Evolutionary conservation across 2,888 invertebrate species (phyloP), one percentile per base, ranked within the genome.

Genomic region (Sialis lutaria): DNA sequence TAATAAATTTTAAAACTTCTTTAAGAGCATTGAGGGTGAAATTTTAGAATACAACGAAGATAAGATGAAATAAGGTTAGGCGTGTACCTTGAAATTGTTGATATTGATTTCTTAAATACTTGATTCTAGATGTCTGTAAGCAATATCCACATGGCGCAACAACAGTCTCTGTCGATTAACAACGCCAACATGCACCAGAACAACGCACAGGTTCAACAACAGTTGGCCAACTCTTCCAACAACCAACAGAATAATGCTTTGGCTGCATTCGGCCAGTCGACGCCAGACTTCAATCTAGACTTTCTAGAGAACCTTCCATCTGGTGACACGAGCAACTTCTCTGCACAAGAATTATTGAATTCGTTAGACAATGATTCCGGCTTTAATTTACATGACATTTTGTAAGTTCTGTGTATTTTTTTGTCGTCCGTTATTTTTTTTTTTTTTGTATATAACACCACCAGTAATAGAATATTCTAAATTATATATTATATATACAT

Each of bases 281-380:
- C 72, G 6, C 61, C 67, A 6, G 85, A 88, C 66, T 83, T 89
- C 65, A 82, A 78, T 64, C 75, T 89, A 56, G 88, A 89, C 70
- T 86, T 88, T 68, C 73, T 88, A 51, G 89, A 89, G 64, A 83
- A 81, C 67, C 74, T 89, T 63, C 79, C 82, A 48, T 71, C 82
- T 55, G 74, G 75, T 45, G 87, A 89, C 64, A 75, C 82, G 50
- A 75, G 75, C 58, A 79, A 76, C 59, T 80, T 85, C 64, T 79
- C 82, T 56, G 84, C 86, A 49, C 85, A 87, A 62, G 88, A 88
- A 61, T 68, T 88, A 52, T 73, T 88, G 56, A 87, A 80, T 66
- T 86, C 86, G 47, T 76, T 90, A 57, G 90, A 89, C 60, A 79
- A 79, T 58, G 77, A 79, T 58, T 74, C 75, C 52, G 68, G 71